Base-by-base conservation (phyloP, 2,888 invertebrate genomes). In the Diarsia brunnea region DNA sequence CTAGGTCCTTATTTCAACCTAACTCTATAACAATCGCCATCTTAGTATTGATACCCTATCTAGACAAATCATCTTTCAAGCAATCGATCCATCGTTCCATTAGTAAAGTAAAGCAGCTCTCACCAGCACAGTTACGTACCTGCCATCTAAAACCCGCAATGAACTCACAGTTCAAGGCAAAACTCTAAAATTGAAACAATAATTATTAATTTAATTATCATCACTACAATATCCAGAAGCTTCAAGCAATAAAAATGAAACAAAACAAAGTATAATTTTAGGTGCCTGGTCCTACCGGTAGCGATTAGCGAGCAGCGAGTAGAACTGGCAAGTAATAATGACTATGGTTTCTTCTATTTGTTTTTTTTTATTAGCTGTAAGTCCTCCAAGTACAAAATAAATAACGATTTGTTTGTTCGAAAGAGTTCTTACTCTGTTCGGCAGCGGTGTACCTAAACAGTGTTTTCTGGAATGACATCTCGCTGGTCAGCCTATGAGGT, bases 171-270 rank as follows among this genome's bases (percentile, higher is more conserved):
- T 82, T 73, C 78, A 82, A 60, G 58, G 83, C 60, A 19, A 55
- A 60, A 47, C 69, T 64, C 51, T 79, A 63, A 68, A 83, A 61
- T 47, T 31, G 51, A 68, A 64, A 79, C 69, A 73, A 64, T 73
- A 73, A 84, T 81, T 81, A 81, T 73, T 73, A 69, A 79, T 83
- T 81, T 81, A 81, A 83, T 83, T 81, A 81, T 81, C 83, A 81
- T 82, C 66, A 69, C 65, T 71, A 83, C 83, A 83, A 78, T 83
- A 81, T 77, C 83, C 84, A 83, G 84, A 83, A 77, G 81, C 78
- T 55, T 61, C 4, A 31, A 67, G 70, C 74, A 65, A 81, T 83
- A 81, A 84, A 83, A 77, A 64, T 60, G 31, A 55, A 71, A 74
- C 73, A 68, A 78, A 81, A 75, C 73, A 73, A 71, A 81, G 43